Evolutionary conservation across 2,888 invertebrate species (phyloP).

Genomic region (Volucella zonaria): DNA sequence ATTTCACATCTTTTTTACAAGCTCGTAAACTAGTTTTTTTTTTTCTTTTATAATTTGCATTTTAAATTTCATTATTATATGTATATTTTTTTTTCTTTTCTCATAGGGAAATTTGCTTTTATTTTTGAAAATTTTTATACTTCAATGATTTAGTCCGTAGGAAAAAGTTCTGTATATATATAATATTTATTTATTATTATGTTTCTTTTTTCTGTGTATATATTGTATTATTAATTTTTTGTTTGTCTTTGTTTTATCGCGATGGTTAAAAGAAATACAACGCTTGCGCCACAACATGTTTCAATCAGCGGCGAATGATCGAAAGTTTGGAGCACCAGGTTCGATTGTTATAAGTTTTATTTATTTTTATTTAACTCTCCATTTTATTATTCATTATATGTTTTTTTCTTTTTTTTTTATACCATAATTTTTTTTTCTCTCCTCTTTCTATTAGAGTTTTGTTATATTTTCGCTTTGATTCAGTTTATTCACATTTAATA

Average conservation of each 20-base stretch:
- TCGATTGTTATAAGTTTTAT: slow-evolving; percentile 65
- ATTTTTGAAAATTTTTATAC: slow-evolving; percentile 40
- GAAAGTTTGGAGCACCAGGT: slow-evolving; percentile 72
- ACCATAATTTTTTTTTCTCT: slow-evolving; percentile 29
- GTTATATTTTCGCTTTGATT: slow-evolving; percentile 47
- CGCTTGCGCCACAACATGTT: slow-evolving; percentile 63
- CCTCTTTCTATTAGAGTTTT: slow-evolving; percentile 5
- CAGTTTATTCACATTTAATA: slow-evolving; percentile 60
- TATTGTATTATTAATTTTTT: slow-evolving; percentile 49
- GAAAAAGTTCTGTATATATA: slow-evolving; percentile 63
- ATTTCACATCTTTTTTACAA: slow-evolving; percentile 63
- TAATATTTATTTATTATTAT: slow-evolving; percentile 11
- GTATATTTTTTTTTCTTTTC: neutral
- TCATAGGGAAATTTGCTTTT: slow-evolving; percentile 38
- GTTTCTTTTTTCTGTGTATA: slow-evolving; percentile 40
- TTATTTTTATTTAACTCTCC: slow-evolving; percentile 15
- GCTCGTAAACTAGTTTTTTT: slow-evolving; percentile 58
- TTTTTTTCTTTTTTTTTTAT: slow-evolving; percentile 26
- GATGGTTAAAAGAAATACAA: slow-evolving; percentile 66
- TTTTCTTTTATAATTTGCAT: slow-evolving; percentile 14
- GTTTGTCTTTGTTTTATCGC: slow-evolving; percentile 61
- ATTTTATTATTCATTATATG: neutral
- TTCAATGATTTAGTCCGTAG: slow-evolving; percentile 61
- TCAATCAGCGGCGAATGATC: slow-evolving; percentile 68
- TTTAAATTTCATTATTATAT: slow-evolving; percentile 13